A percentile compares a stretch with the other conserved stretches of the same genome.
phyloP scores from a whole-genome alignment of 2,888 invertebrate genomes.

The Hofmannophila pseudospretella region DNA sequence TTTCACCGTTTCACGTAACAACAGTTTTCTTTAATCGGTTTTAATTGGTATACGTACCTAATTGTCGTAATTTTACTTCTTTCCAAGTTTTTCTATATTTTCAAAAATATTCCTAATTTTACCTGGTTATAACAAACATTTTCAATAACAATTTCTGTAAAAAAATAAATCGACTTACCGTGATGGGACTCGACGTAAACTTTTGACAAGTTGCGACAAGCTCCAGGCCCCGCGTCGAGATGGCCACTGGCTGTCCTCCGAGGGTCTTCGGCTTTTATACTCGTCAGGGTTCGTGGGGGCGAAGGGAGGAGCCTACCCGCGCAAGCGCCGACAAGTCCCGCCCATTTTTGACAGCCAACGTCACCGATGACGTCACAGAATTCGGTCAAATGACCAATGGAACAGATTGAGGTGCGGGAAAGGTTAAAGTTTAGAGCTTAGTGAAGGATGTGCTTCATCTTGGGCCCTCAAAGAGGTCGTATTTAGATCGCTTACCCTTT shows the following conservation, averaged over 20 bases:
- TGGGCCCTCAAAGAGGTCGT: no score
- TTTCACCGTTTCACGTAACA: no score
- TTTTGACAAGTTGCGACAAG: conserved; percentile 38
- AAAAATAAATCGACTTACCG: conserved; percentile 46
- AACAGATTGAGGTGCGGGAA: neutral
- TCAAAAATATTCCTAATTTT: no score
- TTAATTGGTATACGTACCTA: no score
- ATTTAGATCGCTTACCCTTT: no score
- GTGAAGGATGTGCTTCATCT: no score
- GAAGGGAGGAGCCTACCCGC: conserved; percentile 48
- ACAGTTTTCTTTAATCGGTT: no score
- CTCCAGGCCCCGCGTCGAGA: conserved; percentile 23
- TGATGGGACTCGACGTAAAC: conserved; percentile 52
- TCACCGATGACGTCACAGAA: conserved; percentile 32
- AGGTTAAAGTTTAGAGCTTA: no score
- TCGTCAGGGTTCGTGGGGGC: conserved; percentile 29
- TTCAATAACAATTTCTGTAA: neutral
- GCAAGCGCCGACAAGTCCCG: conserved; percentile 41
- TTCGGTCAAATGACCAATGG: conserved; percentile 4
- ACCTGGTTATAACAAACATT: no score
- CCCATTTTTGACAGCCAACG: conserved; percentile 58
- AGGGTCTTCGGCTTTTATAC: conserved; percentile 50
- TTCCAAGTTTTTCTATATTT: no score
- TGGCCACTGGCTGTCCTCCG: conserved; percentile 22
- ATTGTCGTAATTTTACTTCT: no score